Percentiles rank a stretch among this genome's conserved stretches.
phyloP scores from a whole-genome alignment of 2,113 vertebrate species.

The Xerus inauris region DNA sequence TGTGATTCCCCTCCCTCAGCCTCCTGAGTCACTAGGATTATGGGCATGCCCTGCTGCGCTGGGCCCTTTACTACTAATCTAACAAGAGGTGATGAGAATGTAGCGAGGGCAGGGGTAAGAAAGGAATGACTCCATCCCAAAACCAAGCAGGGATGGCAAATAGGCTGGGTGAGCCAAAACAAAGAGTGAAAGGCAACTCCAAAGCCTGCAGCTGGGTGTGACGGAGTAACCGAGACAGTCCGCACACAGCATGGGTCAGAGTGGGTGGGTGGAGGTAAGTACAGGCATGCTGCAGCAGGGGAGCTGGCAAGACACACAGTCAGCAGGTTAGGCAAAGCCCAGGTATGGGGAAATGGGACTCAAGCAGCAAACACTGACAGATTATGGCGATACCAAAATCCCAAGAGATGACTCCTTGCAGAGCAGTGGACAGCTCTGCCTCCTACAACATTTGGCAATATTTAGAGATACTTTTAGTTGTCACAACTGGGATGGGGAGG shows the following conservation, averaged over 20 bases:
- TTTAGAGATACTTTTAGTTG: too few relatives aligned
- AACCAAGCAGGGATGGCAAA: neutral
- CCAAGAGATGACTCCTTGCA: neutral
- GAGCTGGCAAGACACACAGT: neutral
- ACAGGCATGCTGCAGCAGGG: neutral
- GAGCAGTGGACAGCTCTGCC: neutral
- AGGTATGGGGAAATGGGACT: neutral
- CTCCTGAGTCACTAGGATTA: too few relatives aligned
- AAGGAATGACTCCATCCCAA: neutral
- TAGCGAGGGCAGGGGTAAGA: neutral
- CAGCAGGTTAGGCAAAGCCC: neutral
- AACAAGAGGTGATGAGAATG: neutral
- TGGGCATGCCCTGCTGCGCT: too few relatives aligned
- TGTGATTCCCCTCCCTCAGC: too few relatives aligned
- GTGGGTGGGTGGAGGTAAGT: rapidly evolving
- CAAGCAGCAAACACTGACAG: neutral
- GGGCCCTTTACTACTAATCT: neutral
- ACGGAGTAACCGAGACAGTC: neutral
- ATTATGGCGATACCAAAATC: neutral
- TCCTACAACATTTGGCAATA: neutral
- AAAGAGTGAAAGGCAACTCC: neutral
- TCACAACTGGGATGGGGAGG: too few relatives aligned
- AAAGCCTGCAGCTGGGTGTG: neutral
- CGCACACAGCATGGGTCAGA: rapidly evolving
- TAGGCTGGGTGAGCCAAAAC: neutral